These are phyloP conservation scores for Poeciliopsis infans DNA, from an alignment of 2,797 vertebrate genomes.

Conservation along the genomic window DNA sequence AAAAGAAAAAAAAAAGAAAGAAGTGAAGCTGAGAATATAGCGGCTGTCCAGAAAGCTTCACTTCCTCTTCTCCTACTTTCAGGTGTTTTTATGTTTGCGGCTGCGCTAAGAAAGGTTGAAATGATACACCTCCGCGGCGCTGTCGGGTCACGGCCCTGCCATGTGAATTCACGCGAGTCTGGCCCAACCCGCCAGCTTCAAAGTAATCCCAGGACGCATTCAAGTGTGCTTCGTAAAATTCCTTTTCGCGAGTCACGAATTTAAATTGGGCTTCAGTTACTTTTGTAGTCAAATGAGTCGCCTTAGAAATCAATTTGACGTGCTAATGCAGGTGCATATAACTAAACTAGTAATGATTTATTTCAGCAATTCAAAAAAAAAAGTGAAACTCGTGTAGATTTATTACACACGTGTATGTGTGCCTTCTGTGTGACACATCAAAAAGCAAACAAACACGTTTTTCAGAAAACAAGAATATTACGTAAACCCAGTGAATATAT, in stretches of 20 bases:
- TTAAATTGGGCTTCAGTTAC: no score
- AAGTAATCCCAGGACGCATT: constrained; percentile 68
- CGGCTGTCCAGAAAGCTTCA: neutral
- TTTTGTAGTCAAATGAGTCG: no score
- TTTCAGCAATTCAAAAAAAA: neutral
- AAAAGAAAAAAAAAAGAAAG: neutral
- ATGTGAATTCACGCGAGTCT: constrained; percentile 57
- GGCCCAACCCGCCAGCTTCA: constrained; percentile 75
- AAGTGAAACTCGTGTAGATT: neutral
- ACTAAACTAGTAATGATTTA: neutral
- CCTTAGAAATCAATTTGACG: neutral
- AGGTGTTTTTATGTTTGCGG: constrained; percentile 4
- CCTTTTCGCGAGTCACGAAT: neutral
- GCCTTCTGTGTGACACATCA: neutral
- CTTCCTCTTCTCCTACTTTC: constrained; percentile 29
- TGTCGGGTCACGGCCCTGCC: constrained; percentile 25
- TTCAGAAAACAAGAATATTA: neutral
- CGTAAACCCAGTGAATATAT: neutral
- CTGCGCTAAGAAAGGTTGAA: neutral
- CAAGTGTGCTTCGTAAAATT: constrained; percentile 2
- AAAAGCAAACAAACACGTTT: neutral
- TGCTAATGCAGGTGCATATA: neutral
- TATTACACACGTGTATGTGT: neutral
- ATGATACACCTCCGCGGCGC: constrained; percentile 16
- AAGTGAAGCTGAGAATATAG: constrained; percentile 22